phyloP scores from a whole-genome alignment of 2,797 vertebrate genomes.

The Podargus strigoides region DNA sequence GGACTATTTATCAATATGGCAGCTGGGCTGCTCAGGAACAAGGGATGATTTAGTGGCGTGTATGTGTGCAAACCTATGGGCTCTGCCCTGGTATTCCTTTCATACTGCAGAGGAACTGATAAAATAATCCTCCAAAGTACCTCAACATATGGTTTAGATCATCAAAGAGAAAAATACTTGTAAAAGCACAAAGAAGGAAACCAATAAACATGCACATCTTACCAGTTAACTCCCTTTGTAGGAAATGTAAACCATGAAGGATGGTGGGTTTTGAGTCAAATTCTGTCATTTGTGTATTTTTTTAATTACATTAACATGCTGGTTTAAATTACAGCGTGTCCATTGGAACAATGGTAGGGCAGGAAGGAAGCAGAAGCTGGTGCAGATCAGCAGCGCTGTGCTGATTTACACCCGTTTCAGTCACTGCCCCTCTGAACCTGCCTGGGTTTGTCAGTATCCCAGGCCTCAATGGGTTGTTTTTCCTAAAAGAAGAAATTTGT shows the following conservation, averaged over 20 bases:
- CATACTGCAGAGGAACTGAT: conserved; percentile 66
- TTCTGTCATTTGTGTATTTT: conserved; percentile 60
- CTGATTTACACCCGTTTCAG: not conserved
- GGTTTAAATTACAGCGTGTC: conserved; percentile 37
- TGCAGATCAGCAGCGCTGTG: not conserved
- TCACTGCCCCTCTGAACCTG: not conserved
- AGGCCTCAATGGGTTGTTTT: not conserved
- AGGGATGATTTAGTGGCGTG: conserved; percentile 63
- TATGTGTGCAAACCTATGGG: conserved; percentile 56
- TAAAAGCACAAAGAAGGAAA: conserved; percentile 64
- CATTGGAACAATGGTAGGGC: not conserved
- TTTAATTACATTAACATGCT: conserved; percentile 58
- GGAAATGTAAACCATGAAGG: conserved; percentile 62
- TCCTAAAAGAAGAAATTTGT: not conserved
- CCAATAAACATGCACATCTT: conserved; percentile 60
- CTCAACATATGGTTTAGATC: conserved; percentile 74
- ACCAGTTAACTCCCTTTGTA: conserved; percentile 61
- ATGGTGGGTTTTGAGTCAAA: conserved; percentile 40
- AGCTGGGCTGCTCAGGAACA: conserved; percentile 40
- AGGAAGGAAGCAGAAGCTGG: conserved; percentile 9
- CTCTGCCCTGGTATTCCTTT: conserved; percentile 66
- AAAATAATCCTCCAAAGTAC: conserved; percentile 72
- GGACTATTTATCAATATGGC: conserved; percentile 68
- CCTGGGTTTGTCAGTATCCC: not conserved
- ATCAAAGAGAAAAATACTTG: conserved; percentile 71